These are phyloP conservation scores for Antigone vipio DNA, from an alignment of 2,113 vertebrate genomes.

Conservation along the genomic window DNA sequence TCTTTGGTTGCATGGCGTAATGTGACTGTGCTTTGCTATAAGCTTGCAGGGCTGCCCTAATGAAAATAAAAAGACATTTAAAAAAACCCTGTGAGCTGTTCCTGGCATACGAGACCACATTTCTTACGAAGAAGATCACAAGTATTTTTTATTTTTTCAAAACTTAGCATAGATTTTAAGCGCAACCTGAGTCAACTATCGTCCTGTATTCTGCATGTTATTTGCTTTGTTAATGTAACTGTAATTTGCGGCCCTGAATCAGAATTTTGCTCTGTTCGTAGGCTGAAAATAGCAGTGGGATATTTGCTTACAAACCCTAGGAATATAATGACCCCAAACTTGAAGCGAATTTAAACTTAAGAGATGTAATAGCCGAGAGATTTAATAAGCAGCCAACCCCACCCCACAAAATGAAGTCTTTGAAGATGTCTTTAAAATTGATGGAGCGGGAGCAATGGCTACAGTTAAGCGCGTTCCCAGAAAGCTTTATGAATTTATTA, in stretches of 20 bases:
- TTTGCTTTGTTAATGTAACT: background rate
- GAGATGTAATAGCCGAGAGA: background rate
- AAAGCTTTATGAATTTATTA: background rate
- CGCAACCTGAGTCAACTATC: background rate
- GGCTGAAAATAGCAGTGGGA: background rate
- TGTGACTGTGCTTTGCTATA: background rate
- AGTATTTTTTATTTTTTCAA: background rate
- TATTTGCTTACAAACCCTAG: background rate
- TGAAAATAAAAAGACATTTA: background rate
- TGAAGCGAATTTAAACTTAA: background rate
- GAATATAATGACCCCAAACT: background rate
- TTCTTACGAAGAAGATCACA: background rate
- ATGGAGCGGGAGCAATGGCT: background rate
- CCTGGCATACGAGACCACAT: fast-evolving
- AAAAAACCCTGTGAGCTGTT: background rate
- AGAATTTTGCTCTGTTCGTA: background rate
- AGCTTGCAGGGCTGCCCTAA: background rate
- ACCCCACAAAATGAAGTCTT: background rate
- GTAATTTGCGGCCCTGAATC: background rate
- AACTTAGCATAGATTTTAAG: background rate
- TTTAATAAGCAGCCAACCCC: background rate
- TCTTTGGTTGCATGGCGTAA: background rate
- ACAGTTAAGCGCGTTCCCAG: background rate
- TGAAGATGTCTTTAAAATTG: background rate
- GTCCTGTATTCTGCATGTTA: background rate